A percentile compares a stretch with the other conserved stretches of the same genome.
phyloP scores from a whole-genome alignment of 2,113 vertebrate species.

The Hucho hucho region DNA sequence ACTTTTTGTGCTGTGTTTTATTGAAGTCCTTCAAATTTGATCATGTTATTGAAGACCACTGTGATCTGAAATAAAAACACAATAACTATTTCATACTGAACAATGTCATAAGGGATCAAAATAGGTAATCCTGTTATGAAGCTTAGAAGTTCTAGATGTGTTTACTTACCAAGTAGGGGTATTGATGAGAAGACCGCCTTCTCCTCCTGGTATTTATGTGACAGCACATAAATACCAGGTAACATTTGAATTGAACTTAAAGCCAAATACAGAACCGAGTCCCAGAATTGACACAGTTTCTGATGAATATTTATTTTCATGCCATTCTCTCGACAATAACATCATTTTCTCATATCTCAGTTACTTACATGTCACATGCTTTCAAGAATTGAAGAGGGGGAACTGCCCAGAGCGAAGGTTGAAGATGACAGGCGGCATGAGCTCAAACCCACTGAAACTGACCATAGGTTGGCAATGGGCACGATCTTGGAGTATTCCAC shows the following conservation, averaged over 20 bases:
- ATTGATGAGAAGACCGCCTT: neutral
- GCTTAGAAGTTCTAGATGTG: neutral
- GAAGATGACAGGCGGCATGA: neutral
- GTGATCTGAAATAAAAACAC: neutral
- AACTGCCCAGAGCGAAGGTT: neutral
- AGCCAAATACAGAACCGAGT: neutral
- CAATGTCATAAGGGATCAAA: neutral
- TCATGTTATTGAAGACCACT: neutral
- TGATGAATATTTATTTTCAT: neutral
- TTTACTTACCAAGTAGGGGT: neutral
- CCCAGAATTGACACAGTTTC: neutral
- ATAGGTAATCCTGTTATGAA: neutral
- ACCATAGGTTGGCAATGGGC: conserved; percentile 12
- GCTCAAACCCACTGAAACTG: conserved; percentile 6
- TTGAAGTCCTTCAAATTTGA: neutral
- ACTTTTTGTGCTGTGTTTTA: conserved; percentile 6
- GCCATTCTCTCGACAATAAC: neutral
- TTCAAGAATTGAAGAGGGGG: neutral
- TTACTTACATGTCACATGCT: conserved; percentile 5
- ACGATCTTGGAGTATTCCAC: neutral
- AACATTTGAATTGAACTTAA: neutral
- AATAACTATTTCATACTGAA: neutral
- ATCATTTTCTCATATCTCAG: neutral
- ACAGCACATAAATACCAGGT: neutral
- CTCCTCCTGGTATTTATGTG: too few species aligned